Evolutionary conservation across 2,113 vertebrate species (phyloP).

Genomic region (Hipposideros armiger): DNA sequence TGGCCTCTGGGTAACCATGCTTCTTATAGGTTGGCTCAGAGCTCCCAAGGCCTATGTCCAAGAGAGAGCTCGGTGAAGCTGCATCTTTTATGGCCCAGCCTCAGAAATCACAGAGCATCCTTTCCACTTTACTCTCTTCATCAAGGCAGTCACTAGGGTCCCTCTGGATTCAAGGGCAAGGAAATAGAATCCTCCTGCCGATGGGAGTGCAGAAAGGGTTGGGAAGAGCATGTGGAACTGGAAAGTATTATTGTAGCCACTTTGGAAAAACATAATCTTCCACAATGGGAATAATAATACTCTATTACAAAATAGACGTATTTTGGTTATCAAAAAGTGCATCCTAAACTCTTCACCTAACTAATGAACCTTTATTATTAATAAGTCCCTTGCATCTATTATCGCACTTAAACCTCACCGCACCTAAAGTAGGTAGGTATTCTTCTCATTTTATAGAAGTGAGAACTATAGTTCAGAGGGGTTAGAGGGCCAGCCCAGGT

Average conservation of each 20-base stretch:
- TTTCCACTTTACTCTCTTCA: not conserved
- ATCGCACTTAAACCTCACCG: not conserved
- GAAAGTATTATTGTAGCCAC: not conserved
- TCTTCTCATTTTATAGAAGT: not conserved
- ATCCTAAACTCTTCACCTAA: constrained; percentile 10
- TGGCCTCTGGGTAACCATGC: not conserved
- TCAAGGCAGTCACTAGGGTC: not conserved
- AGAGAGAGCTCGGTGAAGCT: not conserved
- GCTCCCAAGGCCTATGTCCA: not conserved
- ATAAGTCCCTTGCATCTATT: not conserved
- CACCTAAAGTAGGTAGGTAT: not conserved
- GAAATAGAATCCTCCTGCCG: not conserved
- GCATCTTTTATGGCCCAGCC: not conserved
- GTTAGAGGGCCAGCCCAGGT: not conserved
- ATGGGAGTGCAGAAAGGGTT: not conserved
- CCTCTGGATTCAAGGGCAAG: not conserved
- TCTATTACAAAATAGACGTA: not conserved
- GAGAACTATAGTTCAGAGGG: not conserved
- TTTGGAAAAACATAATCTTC: not conserved
- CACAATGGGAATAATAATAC: not conserved
- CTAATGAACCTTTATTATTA: not conserved
- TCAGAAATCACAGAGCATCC: not conserved
- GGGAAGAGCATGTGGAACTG: not conserved
- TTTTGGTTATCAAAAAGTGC: constrained; percentile 19
- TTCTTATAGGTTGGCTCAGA: not conserved